Evolutionary conservation across 2,113 vertebrate genomes (phyloP), one percentile per base, ranked within the genome.

Genomic region (Guaruba guarouba): DNA sequence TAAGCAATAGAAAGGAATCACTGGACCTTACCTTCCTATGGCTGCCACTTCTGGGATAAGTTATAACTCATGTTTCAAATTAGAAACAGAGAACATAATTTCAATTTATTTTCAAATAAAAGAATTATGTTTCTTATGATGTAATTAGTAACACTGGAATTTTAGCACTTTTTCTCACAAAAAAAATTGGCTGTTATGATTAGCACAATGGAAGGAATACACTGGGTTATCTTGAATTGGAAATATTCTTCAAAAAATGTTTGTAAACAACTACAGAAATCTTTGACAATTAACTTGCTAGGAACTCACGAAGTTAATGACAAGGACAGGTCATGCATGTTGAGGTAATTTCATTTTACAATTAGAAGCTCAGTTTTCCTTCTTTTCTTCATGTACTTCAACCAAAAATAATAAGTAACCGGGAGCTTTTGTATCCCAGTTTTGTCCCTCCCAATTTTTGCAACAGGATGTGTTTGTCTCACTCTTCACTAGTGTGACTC

Each of bases 271-370:
- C n/a, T 85, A 69, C 55, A 86, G 63, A 86, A 83, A 68, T 75
- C 44, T 81, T 92, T 15, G 22, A 35, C 57, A 35, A 9, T 17
- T 41, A 75, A 35, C 29, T 52, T 83, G 15, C 54, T 82, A 64
- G 41, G 20, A 90, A 88, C 48, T 61, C 37, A 23, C 35, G 27
- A 91, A 57, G 33, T 70, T 63, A 87, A 88, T 66, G 33, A 37
- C 11, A 80, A 76, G 33, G 24, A 55, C 16, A 91, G 16, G 8
- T 77, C 33, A 83, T 35, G 10, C 54, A 43, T 55, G 55, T 93
- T 84, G 93, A 79, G 23, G 63, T 9, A 0, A 88, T 93, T 97
- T 96, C 93, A 93, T 37, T 1, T 93, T 94, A 91, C 13, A 67
- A 64, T 79, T 90, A 93, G n/a, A 51, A 54, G 52, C 13, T 74